Evolutionary conservation across 2,888 invertebrate species (phyloP), one percentile per base, ranked within the genome.

Genomic region (Apodemia mormo): DNA sequence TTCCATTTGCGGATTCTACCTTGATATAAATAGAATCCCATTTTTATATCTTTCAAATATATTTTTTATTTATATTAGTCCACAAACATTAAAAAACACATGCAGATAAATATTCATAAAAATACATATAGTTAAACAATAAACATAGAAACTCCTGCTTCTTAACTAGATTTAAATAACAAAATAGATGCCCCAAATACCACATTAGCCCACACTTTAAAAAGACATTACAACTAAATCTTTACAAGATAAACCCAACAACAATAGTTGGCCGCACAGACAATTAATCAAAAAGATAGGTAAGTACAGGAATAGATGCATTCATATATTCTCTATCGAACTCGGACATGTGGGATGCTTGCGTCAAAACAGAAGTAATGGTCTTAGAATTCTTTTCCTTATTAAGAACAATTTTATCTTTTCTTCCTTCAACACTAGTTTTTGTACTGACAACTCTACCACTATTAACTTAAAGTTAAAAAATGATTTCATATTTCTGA

Each of bases 251-350:
- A 88, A 82, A 81, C 80, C 72, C 73, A 78, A 79, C 79, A 84
- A 83, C 85, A 83, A 85, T 84, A 79, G 81, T 77, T 70, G 73
- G 70, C 69, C 71, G 80, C 78, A 77, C 79, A 76, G 71, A 79
- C 85, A 80, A 89, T 89, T 87, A 88, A 89, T 89, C 89, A 89
- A 85, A 85, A 87, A 83, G 83, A 89, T 89, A 81, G 88, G 78
- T 83, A 81, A 76, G 80, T 79, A 84, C 83, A 82, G 79, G 84
- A 85, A 85, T 87, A 85, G 88, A 85, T 88, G 85, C 88, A 85
- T 90, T 84, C 88, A 79, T 78, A 79, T 79, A 76, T 78, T 76
- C 74, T 74, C 73, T 73, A 80, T 79, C 78, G 77, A 76, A 73
- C 73, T 71, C 70, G 73, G 73, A 72, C 73, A 76, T 77, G 78